Conservation (phyloP, 2,888 invertebrate genomes). For the Aleiodes leptofemur region DNA sequence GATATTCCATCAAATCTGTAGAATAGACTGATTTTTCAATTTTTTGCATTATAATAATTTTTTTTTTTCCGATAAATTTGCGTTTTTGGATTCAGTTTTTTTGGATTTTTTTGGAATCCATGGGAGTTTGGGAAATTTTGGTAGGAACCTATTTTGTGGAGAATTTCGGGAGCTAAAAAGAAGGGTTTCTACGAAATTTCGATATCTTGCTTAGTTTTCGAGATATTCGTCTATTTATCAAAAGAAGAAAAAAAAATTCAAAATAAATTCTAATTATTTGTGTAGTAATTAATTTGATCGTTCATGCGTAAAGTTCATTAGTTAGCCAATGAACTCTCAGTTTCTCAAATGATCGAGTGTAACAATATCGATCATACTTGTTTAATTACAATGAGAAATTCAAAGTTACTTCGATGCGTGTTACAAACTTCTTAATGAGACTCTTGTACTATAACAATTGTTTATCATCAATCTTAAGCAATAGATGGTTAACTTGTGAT, state of each 20-base stretch:
- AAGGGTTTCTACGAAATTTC: no score
- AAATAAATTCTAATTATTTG: not conserved
- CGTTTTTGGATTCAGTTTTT: not conserved
- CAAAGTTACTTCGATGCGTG: conserved; percentile 24
- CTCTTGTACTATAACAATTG: conserved; percentile 32
- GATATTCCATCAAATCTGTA: not conserved
- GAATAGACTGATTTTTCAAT: no score
- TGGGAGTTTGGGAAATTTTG: no score
- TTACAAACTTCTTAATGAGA: conserved; percentile 18
- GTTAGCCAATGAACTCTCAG: not conserved
- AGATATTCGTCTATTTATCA: not conserved
- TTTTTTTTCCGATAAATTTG: not conserved
- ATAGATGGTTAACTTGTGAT: not conserved
- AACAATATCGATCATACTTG: conserved; percentile 10
- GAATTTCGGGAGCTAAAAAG: no score
- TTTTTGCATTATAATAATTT: not conserved
- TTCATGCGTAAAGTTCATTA: conserved; percentile 10
- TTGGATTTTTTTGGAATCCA: not conserved
- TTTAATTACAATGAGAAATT: conserved; percentile 19
- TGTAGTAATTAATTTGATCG: not conserved
- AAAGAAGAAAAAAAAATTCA: not conserved
- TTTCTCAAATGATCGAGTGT: not conserved
- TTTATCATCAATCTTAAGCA: conserved; percentile 29
- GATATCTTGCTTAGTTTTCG: no score
- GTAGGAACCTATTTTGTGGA: no score